Percentiles rank a stretch among this genome's conserved stretches.
These are phyloP conservation scores for Adoxophyes honmai DNA, from an alignment of 1,140 invertebrate genomes.

Conservation along the genomic window DNA sequence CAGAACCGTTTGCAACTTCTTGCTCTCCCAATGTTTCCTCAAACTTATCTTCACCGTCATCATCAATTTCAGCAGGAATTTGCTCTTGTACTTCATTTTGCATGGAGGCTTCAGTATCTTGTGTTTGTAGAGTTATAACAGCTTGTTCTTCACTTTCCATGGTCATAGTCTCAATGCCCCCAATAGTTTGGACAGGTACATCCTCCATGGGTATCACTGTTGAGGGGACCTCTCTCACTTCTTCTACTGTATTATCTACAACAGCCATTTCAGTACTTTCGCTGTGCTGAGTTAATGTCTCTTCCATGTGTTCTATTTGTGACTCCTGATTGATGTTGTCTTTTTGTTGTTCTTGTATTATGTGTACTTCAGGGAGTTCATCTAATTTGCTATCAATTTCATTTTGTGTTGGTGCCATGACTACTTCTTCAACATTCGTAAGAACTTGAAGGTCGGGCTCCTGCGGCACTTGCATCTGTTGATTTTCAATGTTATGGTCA, in stretches of 20 bases:
- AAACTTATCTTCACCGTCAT: background rate
- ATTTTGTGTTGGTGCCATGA: slow-evolving; percentile 16
- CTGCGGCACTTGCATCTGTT: slow-evolving; percentile 29
- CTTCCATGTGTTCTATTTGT: slow-evolving; percentile 13
- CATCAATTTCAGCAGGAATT: slow-evolving; percentile 11
- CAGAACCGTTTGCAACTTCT: background rate
- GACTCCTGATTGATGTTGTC: background rate
- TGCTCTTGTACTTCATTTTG: background rate
- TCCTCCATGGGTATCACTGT: slow-evolving; percentile 9
- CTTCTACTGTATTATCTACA: slow-evolving; percentile 5
- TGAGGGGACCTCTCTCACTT: background rate
- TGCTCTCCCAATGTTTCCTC: background rate
- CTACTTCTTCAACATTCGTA: slow-evolving; percentile 15
- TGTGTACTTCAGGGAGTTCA: slow-evolving; percentile 27
- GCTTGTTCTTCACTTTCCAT: slow-evolving; percentile 17
- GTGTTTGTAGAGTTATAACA: background rate
- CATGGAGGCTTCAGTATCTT: slow-evolving; percentile 10
- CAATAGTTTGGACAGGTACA: slow-evolving; percentile 13
- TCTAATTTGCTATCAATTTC: slow-evolving; percentile 17
- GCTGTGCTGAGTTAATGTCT: background rate
- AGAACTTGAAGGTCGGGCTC: slow-evolving; percentile 29
- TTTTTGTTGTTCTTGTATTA: background rate
- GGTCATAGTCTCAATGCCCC: slow-evolving; percentile 39
- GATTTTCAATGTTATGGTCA: slow-evolving; percentile 30
- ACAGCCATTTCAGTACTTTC: background rate